phyloP scores from a whole-genome alignment of 2,113 vertebrate species.

The Salvelinus alpinus region DNA sequence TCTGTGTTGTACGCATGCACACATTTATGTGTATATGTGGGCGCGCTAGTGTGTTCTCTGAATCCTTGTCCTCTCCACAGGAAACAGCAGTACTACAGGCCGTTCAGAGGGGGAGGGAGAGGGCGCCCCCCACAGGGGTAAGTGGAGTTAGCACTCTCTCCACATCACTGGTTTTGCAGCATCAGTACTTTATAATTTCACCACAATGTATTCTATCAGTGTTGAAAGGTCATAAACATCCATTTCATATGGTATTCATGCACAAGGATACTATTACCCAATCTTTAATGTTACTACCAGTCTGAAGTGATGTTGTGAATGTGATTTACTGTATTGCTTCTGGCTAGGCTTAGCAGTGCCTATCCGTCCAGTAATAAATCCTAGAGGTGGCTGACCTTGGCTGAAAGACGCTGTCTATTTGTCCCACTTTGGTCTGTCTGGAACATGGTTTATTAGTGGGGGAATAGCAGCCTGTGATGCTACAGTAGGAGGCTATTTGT shows the following conservation, averaged over 20 bases:
- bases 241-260: no score
- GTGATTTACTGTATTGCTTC: neutral
- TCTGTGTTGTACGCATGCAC: neutral
- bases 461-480: neutral
- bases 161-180: no score
- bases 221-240: no score
- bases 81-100: slow-evolving; percentile 64
- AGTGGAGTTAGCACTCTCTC: slow-evolving; percentile 12
- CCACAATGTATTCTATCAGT: no score
- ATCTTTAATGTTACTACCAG: no score
- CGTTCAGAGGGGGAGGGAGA: slow-evolving; percentile 65
- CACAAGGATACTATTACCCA: no score
- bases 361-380: slow-evolving; percentile 3
- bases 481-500: neutral
- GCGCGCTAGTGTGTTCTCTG: neutral
- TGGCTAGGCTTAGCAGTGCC: neutral
- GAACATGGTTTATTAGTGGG: slow-evolving; percentile 32
- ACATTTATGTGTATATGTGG: neutral
- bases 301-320: neutral
- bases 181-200: no score
- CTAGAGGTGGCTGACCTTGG: slow-evolving; percentile 41
- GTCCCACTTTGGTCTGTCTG: slow-evolving; percentile 25
- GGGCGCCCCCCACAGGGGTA: slow-evolving; percentile 62
- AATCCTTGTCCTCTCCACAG: slow-evolving; percentile 41
- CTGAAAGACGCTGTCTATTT: slow-evolving; percentile 26